These are phyloP conservation scores for Zaprionus inermis DNA, from an alignment of 1,140 invertebrate genomes.

Conservation along the genomic window DNA sequence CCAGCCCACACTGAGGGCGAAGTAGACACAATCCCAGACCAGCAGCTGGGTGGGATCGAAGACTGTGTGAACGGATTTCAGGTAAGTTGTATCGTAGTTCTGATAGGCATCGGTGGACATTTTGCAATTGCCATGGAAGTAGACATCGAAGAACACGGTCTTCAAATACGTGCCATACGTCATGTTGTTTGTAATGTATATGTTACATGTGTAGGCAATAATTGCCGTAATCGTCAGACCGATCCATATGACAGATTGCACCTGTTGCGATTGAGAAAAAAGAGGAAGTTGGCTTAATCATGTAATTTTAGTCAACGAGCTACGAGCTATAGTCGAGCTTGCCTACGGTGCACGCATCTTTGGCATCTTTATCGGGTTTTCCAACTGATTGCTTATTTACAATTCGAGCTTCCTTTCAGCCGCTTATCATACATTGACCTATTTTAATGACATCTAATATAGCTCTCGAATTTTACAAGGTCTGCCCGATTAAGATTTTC, in stretches of 20 bases:
- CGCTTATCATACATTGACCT: not conserved
- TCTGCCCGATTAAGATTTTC: not conserved
- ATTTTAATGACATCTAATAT: not conserved
- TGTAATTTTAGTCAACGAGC: not conserved
- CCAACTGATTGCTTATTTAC: too few species aligned
- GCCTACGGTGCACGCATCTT: not conserved
- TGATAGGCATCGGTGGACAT: conserved; percentile 52
- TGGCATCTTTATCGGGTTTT: not conserved
- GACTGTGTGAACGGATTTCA: conserved; percentile 55
- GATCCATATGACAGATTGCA: conserved; percentile 73
- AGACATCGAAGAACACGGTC: conserved; percentile 66
- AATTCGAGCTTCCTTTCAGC: not conserved
- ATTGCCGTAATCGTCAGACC: conserved; percentile 74
- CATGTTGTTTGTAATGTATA: conserved; percentile 49
- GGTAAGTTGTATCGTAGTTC: conserved; percentile 37
- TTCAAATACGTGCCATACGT: conserved; percentile 59
- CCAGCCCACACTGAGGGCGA: conserved; percentile 71
- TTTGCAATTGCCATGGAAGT: conserved; percentile 64
- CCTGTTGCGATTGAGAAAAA: conserved; percentile 44
- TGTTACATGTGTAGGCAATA: conserved; percentile 65
- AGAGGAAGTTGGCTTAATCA: not conserved
- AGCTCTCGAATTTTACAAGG: conserved; percentile 1
- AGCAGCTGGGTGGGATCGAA: conserved; percentile 63
- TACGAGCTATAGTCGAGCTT: not conserved
- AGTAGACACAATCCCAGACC: conserved; percentile 73